These are phyloP conservation scores for Crenuchus spilurus DNA, from an alignment of 2,797 vertebrate species.

Conservation along the genomic window DNA sequence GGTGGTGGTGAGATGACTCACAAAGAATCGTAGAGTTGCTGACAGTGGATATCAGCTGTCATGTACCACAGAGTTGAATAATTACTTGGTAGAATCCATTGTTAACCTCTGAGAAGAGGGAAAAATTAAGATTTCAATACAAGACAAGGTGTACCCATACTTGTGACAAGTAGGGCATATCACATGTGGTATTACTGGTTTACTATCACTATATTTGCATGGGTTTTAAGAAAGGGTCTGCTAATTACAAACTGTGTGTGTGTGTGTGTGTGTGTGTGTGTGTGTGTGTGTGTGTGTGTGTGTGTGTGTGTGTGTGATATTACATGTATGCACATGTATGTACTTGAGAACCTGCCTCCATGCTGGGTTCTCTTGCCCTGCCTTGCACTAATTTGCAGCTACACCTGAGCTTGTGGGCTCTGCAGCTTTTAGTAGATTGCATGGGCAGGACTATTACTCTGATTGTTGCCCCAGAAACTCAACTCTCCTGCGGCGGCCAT, in stretches of 20 bases:
- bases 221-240: not conserved
- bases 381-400: conserved; percentile 73
- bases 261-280: conserved; percentile 9
- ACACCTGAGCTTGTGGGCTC: conserved; percentile 73
- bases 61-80: too few relatives aligned
- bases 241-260: conserved; percentile 16
- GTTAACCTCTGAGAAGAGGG: too few relatives aligned
- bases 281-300: not conserved
- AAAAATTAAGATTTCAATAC: too few relatives aligned
- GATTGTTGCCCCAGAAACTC: conserved; percentile 78
- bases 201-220: not conserved
- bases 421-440: conserved; percentile 82
- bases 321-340: not conserved
- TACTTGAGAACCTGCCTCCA: conserved; percentile 18
- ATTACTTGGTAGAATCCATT: too few relatives aligned
- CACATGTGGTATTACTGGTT: too few relatives aligned
- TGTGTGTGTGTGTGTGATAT: not conserved
- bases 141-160: too few relatives aligned
- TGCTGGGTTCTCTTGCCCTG: conserved; percentile 74
- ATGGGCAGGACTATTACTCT: conserved; percentile 77
- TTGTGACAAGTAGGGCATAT: too few relatives aligned
- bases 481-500: conserved; percentile 48
- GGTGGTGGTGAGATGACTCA: too few relatives aligned
- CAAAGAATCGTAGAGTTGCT: too few relatives aligned
- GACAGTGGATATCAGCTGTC: too few relatives aligned